These are phyloP conservation scores for Dolichomitus sp. DNA, from an alignment of 2,888 invertebrate genomes.

Conservation along the genomic window DNA sequence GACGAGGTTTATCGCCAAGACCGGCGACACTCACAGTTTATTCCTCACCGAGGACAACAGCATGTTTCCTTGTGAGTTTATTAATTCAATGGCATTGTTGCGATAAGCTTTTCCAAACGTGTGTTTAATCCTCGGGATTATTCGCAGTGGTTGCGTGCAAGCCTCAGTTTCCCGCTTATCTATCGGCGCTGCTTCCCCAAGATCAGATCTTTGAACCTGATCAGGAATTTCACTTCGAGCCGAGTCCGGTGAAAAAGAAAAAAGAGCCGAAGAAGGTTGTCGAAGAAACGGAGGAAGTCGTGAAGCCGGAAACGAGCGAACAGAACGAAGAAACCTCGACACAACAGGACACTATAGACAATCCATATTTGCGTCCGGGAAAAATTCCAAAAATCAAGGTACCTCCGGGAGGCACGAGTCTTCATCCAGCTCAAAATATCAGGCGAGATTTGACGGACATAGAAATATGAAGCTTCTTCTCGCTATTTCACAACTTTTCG, in stretches of 20 bases:
- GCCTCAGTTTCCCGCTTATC: constrained; percentile 93
- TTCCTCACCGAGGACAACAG: constrained; percentile 96
- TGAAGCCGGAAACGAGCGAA: constrained; percentile 71
- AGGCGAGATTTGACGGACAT: constrained; percentile 58
- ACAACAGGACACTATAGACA: constrained; percentile 83
- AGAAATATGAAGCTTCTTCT: constrained; percentile 24
- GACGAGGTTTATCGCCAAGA: constrained; percentile 97
- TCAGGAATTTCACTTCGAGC: constrained; percentile 82
- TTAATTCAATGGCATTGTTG: neutral
- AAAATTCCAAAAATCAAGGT: constrained; percentile 85
- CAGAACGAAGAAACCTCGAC: constrained; percentile 81
- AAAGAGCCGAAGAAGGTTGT: constrained; percentile 80
- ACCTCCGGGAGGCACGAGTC: constrained; percentile 13
- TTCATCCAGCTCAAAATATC: constrained; percentile 43
- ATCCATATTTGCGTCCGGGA: constrained; percentile 84
- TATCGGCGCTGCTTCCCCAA: constrained; percentile 95
- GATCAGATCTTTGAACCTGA: constrained; percentile 98
- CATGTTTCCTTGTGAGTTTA: constrained; percentile 93
- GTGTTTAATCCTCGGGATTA: constrained; percentile 6
- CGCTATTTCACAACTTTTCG: too few species aligned
- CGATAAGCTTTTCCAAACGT: neutral
- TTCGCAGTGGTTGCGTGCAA: constrained; percentile 95
- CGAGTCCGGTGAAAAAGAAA: constrained; percentile 82
- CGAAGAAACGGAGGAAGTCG: constrained; percentile 34
- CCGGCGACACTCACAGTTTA: constrained; percentile 96